A percentile compares a stretch with the other conserved stretches of the same genome.
phyloP scores from a whole-genome alignment of 2,797 vertebrate species.

The Enteromius anoplus region DNA sequence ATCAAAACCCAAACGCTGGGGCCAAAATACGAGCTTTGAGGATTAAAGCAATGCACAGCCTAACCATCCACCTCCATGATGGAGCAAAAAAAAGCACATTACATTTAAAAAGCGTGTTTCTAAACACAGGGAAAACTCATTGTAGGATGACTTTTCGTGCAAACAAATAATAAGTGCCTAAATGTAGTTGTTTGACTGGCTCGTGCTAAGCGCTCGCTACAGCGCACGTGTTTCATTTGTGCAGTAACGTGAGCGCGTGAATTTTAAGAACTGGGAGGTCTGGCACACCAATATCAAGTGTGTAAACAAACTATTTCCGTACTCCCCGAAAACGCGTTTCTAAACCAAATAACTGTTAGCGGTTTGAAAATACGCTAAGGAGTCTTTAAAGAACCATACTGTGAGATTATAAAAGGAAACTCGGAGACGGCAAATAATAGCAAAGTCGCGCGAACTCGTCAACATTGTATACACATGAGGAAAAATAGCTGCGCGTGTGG shows the following conservation, averaged over 20 bases:
- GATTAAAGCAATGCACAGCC: not conserved
- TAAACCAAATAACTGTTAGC: not conserved
- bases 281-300: conserved; percentile 36
- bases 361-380: not conserved
- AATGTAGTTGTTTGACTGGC: not conserved
- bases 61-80: not conserved
- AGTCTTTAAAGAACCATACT: not conserved
- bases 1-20: not conserved
- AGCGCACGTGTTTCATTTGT: conserved; percentile 71
- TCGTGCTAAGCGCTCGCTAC: not conserved
- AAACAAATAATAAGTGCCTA: not conserved
- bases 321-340: conserved; percentile 9
- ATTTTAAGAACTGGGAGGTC: conserved; percentile 47
- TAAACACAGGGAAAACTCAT: not conserved
- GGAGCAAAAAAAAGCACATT: not conserved
- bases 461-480: not conserved
- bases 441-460: conserved; percentile 14
- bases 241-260: conserved; percentile 73
- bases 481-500: not conserved
- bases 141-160: not conserved
- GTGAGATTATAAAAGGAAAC: too few relatives aligned
- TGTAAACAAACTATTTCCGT: conserved; percentile 56
- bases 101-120: not conserved
- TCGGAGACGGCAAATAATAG: not conserved
- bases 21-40: not conserved